Evolutionary conservation across 1,140 invertebrate genomes (phyloP), one percentile per base, ranked within the genome.

Genomic region (Drosophila bocqueti): DNA sequence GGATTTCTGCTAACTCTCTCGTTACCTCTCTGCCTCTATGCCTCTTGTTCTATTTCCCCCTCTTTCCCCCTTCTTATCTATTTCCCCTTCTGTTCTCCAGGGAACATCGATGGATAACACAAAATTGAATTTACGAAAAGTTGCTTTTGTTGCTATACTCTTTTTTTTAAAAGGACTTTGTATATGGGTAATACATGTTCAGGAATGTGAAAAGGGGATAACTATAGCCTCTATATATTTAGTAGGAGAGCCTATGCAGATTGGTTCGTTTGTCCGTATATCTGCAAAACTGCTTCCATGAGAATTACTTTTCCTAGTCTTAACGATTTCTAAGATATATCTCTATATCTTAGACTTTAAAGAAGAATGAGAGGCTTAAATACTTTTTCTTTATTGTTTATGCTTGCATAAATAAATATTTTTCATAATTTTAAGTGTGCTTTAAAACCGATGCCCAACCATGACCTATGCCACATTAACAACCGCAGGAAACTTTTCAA

Each of bases 81-180:
- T 7, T 11, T 29, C 31, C 15, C 21, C 24, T n/a, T 24, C 24
- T 26, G 29, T 40, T 77, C 63, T 55, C 45, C 40, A 34, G 63
- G 75, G 76, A 69, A 69, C 69, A 69, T 64, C 67, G 75, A 79
- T 83, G 85, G 66, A 81, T 90, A 80, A 75, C 69, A 71, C 81
- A 75, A 90, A 90, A 87, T 87, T 83, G 84, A 87, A 87, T 86
- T 89, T 77, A 64, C 71, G 75, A 75, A 59, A 69, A 62, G 68
- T 16, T 76, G 72, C 49, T 72, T 42, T 49, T 83, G 54, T 69
- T 54, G 76, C 15, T 74, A 61, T 68, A 65, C 65, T 50, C 45
- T 68, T 73, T 73, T 59, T 59, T 26, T 62, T 11, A 38, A 55
- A 34, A 16, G 24, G 3, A 0, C 10, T 24, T 21, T 55, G n/a